Conservation (phyloP, 2,797 vertebrate species). For the Smutsia gigantea region DNA sequence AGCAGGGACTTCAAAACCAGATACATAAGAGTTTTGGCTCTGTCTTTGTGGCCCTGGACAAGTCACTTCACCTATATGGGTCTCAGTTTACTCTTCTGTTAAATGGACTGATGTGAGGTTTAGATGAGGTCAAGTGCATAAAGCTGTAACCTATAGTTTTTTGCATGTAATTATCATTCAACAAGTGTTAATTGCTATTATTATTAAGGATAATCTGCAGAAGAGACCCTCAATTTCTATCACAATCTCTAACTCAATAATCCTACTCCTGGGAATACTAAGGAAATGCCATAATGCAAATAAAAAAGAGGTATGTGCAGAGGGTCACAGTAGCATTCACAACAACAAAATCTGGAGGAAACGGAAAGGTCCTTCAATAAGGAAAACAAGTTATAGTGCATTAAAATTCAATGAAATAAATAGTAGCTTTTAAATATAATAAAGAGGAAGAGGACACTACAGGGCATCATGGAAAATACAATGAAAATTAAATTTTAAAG, state of each 20-base stretch:
- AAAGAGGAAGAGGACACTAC: background rate
- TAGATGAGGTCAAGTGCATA: background rate
- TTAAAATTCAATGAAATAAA: conserved; percentile 19
- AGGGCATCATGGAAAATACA: conserved; percentile 1
- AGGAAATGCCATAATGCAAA: background rate
- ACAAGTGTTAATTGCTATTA: background rate
- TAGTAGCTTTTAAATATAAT: background rate
- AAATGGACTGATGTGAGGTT: background rate
- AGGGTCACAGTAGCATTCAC: background rate
- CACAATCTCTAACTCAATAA: background rate
- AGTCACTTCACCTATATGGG: background rate
- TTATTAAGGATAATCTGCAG: background rate
- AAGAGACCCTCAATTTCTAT: conserved; percentile 10
- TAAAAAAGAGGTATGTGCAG: background rate
- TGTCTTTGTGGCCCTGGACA: background rate
- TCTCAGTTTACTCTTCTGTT: background rate
- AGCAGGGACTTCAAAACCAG: background rate
- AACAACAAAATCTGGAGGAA: background rate
- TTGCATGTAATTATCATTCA: background rate
- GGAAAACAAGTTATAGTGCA: conserved; percentile 12
- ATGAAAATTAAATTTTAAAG: conserved; percentile 44
- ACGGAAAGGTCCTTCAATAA: background rate
- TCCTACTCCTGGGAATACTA: background rate
- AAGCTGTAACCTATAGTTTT: background rate
- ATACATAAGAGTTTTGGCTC: background rate